Conservation (phyloP, 1,140 invertebrate genomes). For the Thereuonema tuberculata region DNA sequence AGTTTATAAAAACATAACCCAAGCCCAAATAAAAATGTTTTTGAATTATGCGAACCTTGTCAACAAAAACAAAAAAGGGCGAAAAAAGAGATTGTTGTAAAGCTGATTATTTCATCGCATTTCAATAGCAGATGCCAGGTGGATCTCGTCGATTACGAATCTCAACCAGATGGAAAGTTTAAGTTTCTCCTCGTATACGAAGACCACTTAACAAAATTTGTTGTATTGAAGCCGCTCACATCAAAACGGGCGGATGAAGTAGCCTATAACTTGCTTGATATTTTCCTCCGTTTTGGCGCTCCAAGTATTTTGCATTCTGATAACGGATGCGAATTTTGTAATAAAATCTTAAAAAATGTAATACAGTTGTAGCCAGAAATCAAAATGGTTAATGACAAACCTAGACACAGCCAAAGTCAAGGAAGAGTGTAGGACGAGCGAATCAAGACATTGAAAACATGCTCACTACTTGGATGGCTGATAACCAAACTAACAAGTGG, state of each 20-base stretch:
- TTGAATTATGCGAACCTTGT: conserved; percentile 11
- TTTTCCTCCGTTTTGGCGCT: conserved; percentile 30
- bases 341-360: conserved; percentile 15
- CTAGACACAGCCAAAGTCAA: conserved; percentile 17
- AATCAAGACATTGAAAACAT: conserved; percentile 18
- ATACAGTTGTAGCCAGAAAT: conserved; percentile 28
- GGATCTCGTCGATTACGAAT: conserved; percentile 35
- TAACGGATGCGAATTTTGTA: conserved; percentile 28
- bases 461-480: conserved; percentile 18
- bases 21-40: conserved; percentile 12
- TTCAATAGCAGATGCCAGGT: conserved; percentile 28
- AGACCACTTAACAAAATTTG: conserved; percentile 36
- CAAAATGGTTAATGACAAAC: conserved; percentile 27
- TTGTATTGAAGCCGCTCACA: conserved; percentile 27
- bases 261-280: conserved; percentile 26
- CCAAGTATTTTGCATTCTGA: conserved; percentile 30
- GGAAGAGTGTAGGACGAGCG: conserved; percentile 11
- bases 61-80: conserved; percentile 10
- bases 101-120: conserved; percentile 9
- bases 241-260: conserved; percentile 29
- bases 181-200: conserved; percentile 36
- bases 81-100: conserved; percentile 8
- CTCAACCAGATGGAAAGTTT: conserved; percentile 28
- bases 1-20: conserved; percentile 4
- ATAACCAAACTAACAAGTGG: conserved; percentile 24